Evolutionary conservation across 2,113 vertebrate species (phyloP).

Genomic region (Catharus bicknelli): DNA sequence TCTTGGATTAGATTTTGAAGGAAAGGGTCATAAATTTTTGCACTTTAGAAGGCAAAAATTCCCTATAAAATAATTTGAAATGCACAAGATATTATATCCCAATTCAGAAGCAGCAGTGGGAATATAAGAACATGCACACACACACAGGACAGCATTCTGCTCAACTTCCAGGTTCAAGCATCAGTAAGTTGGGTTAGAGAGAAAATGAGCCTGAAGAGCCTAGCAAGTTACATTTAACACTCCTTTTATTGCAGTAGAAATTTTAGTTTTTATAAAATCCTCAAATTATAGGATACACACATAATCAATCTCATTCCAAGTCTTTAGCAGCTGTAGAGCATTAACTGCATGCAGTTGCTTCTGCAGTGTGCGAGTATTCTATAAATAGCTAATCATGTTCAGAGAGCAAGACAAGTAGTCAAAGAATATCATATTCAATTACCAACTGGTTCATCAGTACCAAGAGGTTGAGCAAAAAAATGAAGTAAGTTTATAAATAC

Average conservation of each 20-base stretch:
- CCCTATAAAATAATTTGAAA: background rate
- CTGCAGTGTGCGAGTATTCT: conserved; percentile 60
- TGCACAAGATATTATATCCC: background rate
- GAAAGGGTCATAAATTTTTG: background rate
- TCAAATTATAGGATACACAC: conserved; percentile 61
- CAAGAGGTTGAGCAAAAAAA: conserved; percentile 59
- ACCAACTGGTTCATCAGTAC: conserved; percentile 27
- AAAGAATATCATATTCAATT: conserved; percentile 36
- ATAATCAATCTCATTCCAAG: conserved; percentile 35
- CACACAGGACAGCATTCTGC: conserved; percentile 3
- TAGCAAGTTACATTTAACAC: conserved; percentile 32
- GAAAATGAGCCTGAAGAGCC: conserved; percentile 42
- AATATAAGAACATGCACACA: background rate
- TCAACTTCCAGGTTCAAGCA: conserved; percentile 44
- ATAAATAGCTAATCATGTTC: conserved; percentile 48
- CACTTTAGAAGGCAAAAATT: background rate
- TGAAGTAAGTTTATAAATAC: background rate
- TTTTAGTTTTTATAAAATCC: conserved; percentile 67
- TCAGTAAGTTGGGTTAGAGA: background rate
- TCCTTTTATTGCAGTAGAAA: conserved; percentile 76
- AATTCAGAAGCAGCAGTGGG: background rate
- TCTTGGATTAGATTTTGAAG: background rate
- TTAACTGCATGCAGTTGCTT: conserved; percentile 60
- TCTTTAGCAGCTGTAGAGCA: conserved; percentile 53
- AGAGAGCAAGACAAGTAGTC: conserved; percentile 39